Conservation (phyloP, 2,113 vertebrate species). For the Triplophysa rosa region DNA sequence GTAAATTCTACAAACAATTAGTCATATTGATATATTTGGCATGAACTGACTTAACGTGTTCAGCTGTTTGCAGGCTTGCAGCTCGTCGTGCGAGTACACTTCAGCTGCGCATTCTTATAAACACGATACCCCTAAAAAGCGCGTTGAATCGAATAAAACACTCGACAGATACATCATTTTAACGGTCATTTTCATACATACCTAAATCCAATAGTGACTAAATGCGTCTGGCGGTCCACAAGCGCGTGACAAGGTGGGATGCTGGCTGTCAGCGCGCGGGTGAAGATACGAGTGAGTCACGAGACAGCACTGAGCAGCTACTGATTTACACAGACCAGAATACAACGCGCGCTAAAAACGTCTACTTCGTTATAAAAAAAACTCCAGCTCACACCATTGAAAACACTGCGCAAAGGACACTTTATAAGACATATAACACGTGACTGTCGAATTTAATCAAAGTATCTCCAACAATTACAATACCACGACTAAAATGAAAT, state of each 20-base stretch:
- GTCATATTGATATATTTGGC: neutral
- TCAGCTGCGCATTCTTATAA: neutral
- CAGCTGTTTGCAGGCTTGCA: neutral
- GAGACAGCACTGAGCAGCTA: neutral
- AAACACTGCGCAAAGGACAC: neutral
- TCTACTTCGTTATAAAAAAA: neutral
- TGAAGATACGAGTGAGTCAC: slow-evolving; percentile 10
- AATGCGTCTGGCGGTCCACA: slow-evolving; percentile 9
- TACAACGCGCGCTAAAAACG: neutral
- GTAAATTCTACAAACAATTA: neutral
- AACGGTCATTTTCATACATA: slow-evolving; percentile 5
- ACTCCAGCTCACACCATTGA: too few species aligned
- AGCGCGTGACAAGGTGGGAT: slow-evolving; percentile 27
- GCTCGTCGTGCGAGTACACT: neutral
- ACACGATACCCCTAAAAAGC: neutral
- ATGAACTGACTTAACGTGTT: neutral
- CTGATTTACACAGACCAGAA: neutral
- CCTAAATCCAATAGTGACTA: neutral
- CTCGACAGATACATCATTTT: neutral
- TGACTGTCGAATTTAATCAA: too few species aligned
- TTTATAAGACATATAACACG: too few species aligned
- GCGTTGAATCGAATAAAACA: neutral
- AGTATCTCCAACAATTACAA: too few species aligned
- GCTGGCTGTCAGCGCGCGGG: slow-evolving; percentile 24
- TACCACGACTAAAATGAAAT: too few species aligned